These are phyloP conservation scores for Vanacampus margaritifer DNA, from an alignment of 2,113 vertebrate genomes.

Conservation along the genomic window DNA sequence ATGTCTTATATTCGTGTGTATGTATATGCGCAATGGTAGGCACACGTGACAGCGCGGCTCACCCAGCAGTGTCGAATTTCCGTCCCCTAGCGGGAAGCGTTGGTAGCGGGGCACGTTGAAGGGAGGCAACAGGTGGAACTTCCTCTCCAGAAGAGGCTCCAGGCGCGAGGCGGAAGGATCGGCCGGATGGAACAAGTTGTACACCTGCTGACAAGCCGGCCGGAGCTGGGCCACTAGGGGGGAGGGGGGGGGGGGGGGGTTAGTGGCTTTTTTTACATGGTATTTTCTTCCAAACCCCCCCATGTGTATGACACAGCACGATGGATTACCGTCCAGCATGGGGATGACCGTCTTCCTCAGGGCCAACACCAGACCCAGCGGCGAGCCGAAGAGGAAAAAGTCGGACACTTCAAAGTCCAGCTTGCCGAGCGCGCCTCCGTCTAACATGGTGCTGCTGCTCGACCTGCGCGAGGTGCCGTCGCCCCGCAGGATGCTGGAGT, in stretches of 20 bases:
- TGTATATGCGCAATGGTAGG: not conserved
- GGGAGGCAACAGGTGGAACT: slow-evolving; percentile 86
- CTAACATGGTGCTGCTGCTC: slow-evolving; percentile 85
- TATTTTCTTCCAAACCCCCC: no score
- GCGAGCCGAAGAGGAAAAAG: slow-evolving; percentile 96
- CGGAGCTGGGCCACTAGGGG: slow-evolving; percentile 78
- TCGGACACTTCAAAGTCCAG: slow-evolving; percentile 95
- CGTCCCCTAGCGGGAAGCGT: slow-evolving; percentile 87
- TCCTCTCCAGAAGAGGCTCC: slow-evolving; percentile 85
- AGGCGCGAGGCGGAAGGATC: slow-evolving; percentile 93
- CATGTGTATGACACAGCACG: not conserved
- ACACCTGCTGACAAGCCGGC: slow-evolving; percentile 86
- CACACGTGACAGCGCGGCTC: slow-evolving; percentile 26
- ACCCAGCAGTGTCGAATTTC: slow-evolving; percentile 86
- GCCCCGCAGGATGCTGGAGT: slow-evolving; percentile 81
- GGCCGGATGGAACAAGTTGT: slow-evolving; percentile 90
- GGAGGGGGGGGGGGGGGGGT: not conserved
- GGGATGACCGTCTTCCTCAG: slow-evolving; percentile 94
- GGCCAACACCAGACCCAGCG: slow-evolving; percentile 90
- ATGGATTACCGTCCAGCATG: slow-evolving; percentile 82
- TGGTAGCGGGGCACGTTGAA: slow-evolving; percentile 89
- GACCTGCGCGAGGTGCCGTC: slow-evolving; percentile 79
- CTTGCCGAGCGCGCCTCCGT: slow-evolving; percentile 78
- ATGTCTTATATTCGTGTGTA: slow-evolving; percentile 24
- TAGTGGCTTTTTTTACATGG: no score